Evolutionary conservation across 2,113 vertebrate species (phyloP), one percentile per base, ranked within the genome.

Genomic region (Onychostoma macrolepis): DNA sequence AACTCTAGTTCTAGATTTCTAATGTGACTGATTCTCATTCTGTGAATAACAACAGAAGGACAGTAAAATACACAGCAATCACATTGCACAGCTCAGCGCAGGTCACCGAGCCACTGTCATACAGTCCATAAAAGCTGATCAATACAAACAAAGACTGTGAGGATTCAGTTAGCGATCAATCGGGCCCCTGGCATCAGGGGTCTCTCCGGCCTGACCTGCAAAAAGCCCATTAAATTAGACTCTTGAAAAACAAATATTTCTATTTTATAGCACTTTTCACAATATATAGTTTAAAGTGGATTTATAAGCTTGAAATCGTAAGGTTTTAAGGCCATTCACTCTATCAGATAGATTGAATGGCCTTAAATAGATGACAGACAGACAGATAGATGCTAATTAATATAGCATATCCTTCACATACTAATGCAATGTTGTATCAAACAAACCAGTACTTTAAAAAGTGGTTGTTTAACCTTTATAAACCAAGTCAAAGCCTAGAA

Each of bases 101-200:
- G 78, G 53, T 63, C 78, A 80, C 33, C 17, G 78, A 80, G 78
- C 58, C 8, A 81, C 58, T 81, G 80, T 65, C 58, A 81, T 65
- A 61, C n/a, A 81, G 80, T 65, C 58, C 45, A 65, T 81, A 81
- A 81, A 81, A 45, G 21, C 13, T 65, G 58, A 81, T 81, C 80
- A 81, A 81, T 81, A 65, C 79, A 30, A 30, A 81, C 36, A 81
- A 75, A 45, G 72, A 75, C 36, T 63, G 33, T 28, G 79, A 81
- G 56, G 56, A 19, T 81, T 81, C 79, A 45, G 78, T 9, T 17
- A 26, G 79, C 33, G 24, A 80, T 80, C 78, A 17, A 61, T 80
- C 78, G 33, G 78, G 30, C 77, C 30, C 77, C 53, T 58, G 28
- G 33, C 53, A 38, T 41, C 21, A 80, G 53, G 77, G 78, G 53